These are phyloP conservation scores for Meandrusa payeni DNA, from an alignment of 2,888 invertebrate species.

Conservation along the genomic window DNA sequence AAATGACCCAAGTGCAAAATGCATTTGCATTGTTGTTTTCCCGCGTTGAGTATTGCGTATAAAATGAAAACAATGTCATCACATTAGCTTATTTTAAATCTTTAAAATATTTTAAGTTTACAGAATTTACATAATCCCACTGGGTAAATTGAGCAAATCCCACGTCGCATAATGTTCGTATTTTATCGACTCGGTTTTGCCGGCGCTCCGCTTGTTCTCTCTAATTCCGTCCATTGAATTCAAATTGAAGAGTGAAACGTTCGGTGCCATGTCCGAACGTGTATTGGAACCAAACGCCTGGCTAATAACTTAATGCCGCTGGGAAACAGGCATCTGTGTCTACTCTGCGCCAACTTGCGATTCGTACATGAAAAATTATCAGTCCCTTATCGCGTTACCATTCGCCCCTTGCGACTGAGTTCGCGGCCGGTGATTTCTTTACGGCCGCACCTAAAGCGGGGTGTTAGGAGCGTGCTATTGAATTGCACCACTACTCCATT, in stretches of 20 bases:
- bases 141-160: slow-evolving; percentile 45
- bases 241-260: slow-evolving; percentile 75
- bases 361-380: slow-evolving; percentile 39
- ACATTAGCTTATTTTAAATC: too few relatives aligned
- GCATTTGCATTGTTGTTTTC: too few relatives aligned
- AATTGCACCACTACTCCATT: slow-evolving; percentile 46
- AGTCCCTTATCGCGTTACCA: slow-evolving; percentile 34
- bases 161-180: slow-evolving; percentile 54
- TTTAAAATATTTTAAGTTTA: too few relatives aligned
- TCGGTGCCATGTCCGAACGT: slow-evolving; percentile 47
- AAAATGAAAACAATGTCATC: too few relatives aligned
- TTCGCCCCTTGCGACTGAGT: slow-evolving; percentile 35
- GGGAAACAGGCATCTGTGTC: slow-evolving; percentile 63
- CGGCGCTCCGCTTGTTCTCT: slow-evolving; percentile 50
- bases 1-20: too few relatives aligned
- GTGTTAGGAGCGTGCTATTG: slow-evolving; percentile 34
- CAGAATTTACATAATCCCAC: slow-evolving; percentile 41
- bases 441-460: slow-evolving; percentile 31
- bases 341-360: slow-evolving; percentile 33
- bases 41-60: too few relatives aligned
- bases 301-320: slow-evolving; percentile 77
- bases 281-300: slow-evolving; percentile 62
- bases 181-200: slow-evolving; percentile 52
- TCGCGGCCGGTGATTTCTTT: slow-evolving; percentile 36
- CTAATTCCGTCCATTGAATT: slow-evolving; percentile 76